Evolutionary conservation across 2,888 invertebrate genomes (phyloP), one percentile per base, ranked within the genome.

Genomic region (Phortica magna): DNA sequence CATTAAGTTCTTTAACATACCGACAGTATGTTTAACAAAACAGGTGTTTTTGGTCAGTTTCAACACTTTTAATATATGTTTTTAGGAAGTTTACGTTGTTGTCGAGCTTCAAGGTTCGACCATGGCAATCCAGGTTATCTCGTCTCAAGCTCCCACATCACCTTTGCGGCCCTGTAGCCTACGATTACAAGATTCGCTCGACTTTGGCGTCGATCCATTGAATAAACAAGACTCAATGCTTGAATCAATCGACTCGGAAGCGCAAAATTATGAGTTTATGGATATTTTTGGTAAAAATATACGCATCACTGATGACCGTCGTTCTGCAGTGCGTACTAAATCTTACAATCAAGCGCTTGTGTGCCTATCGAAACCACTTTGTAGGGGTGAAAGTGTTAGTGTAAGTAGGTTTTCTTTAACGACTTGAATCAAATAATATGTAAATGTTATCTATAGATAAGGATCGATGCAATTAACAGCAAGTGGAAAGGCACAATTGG

Each of bases 271-370:
- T 83, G 96, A 95, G 67, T 96, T 96, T 89, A 95, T 96, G 85
- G 96, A 96, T 82, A 94, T 96, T 83, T 97, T 96, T 88, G 98
- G 98, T 0, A 94, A 95, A 83, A 97, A 98, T 91, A 94, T 98
- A 57, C 94, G 94, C 80, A 93, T 96, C 7, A 90, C 94, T 14
- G 93, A 93, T 3, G 95, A 95, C 84, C 94, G 94, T 72, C 94
- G 94, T 80, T 92, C 93, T 22, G 98, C 98, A 0, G 92, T 94
- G 83, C 93, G 98, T 73, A 95, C 94, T 1, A 95, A 95, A 53
- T 96, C 98, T 41, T 98, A 97, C 89, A 96, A 97, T 91, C 96
- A 98, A 87, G 97, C 95, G 7, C 92, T 96, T 10, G 95, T 96
- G 0, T 93, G 96, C 83, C 93, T 95, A 72, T 92, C 94, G 83